Base-by-base conservation (phyloP, 2,888 invertebrate genomes). In the Aporophyla lueneburgensis region DNA sequence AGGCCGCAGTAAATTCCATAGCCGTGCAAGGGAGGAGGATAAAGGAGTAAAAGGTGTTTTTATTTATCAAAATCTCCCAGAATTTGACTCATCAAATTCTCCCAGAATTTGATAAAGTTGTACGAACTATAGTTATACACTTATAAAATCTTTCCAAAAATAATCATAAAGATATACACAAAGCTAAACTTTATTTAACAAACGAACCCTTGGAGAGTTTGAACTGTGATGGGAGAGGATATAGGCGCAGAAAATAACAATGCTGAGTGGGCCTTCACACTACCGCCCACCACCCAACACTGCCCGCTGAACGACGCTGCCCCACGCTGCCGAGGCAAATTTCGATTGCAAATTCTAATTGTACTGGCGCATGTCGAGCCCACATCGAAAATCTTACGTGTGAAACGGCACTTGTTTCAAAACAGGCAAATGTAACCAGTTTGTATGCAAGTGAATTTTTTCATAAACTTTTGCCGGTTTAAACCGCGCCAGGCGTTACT, bases 361-460 rank as follows among this genome's bases (percentile, higher is more conserved):
- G 90, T 87, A 74, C 84, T 74, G 76, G 84, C 82, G 91, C 87
- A 81, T 86, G 86, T 87, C 84, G 86, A 83, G 86, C 87, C 88
- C 88, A 76, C 88, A 88, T 87, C 84, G 86, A 85, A 86, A 89
- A 86, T 86, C 84, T 86, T 86, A 82, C 83, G 85, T 78, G 84
- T 84, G 84, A 86, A 89, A 86, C 81, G 83, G 83, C 85, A 82
- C 84, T 89, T 90, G 90, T 92, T 92, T 88, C 90, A 89, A 89
- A 91, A 90, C 90, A 90, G 88, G 89, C 90, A 92, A 93, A 93
- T 92, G 91, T 89, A 93, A 92, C 93, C 93, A 92, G 91, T 94
- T 93, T 92, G 93, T 92, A 93, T 93, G 93, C 93, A 91, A 91
- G 89, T 89, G 91, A 93, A 93, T 93, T 93, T 94, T 94, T 94